phyloP scores from a whole-genome alignment of 1,140 invertebrate genomes.

The Diorhabda elongata region DNA sequence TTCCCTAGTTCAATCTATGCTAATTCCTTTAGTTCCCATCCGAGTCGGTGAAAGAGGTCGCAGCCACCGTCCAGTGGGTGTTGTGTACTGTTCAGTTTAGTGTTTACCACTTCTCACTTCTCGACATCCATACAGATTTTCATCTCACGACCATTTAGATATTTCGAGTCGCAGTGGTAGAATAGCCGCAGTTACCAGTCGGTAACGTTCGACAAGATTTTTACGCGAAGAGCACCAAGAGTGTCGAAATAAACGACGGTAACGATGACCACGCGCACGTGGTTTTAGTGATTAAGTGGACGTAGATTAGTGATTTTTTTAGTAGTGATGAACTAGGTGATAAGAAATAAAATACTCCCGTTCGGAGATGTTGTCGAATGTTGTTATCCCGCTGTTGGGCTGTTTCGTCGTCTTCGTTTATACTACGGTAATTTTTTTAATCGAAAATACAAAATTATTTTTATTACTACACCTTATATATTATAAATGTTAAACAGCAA shows the following conservation, averaged over 20 bases:
- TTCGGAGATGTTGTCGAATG: not conserved
- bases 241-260: not conserved
- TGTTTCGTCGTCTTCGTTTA: not conserved
- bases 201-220: not conserved
- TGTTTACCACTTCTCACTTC: slow-evolving; percentile 1
- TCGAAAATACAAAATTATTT: not conserved
- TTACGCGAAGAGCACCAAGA: not conserved
- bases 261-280: not conserved
- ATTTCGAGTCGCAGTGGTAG: not conserved
- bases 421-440: not conserved
- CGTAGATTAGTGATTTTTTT: not conserved
- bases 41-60: not conserved
- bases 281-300: not conserved
- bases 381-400: not conserved
- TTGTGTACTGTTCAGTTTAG: not conserved
- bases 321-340: not conserved
- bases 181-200: not conserved
- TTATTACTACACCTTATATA: too few relatives aligned
- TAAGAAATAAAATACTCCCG: not conserved
- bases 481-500: too few relatives aligned
- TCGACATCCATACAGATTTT: not conserved
- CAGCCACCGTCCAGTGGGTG: not conserved
- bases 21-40: not conserved
- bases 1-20: not conserved
- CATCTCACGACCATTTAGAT: not conserved